Base-by-base conservation (phyloP, 2,888 invertebrate species). In the Rhimphoctona megacephalus region DNA sequence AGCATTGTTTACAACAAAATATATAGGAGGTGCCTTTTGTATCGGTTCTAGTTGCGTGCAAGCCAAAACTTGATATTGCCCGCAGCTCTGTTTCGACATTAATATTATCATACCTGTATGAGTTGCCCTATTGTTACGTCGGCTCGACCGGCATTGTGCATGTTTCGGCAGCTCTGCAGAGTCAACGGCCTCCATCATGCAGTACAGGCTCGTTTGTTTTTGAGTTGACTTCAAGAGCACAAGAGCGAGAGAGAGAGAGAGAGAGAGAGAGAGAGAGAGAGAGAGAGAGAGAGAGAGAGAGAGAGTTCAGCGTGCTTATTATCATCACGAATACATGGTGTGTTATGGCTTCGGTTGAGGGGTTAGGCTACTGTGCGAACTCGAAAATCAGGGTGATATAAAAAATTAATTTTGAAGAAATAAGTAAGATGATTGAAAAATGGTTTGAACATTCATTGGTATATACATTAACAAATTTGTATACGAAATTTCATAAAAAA, bases 31-130 rank as follows among this genome's bases (percentile, higher is more conserved):
- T 43, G 52, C 64, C 81, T 81, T 81, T 73, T 81, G 64, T 64
- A 52, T 57, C 33, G 36, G 46, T 66, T 52, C 81, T 81, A 73
- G 64, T 39, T 81, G 61, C 77, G 73, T 77, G 66, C 52, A 36
- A 78, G 46, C 52, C 57, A 78, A 70, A 25, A 46, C 74, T 72
- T 25, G 74, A 43, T 33, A 54, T 70, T 77, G 70, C 64, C 67
- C 73, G 49, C 52, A 14, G 66, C 61, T 61, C 78, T 67, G 54
- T 76, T 81, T 88, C 57, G 76, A 81, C 77, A 78, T 79, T 67
- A 81, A 83, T 85, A 88, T 88, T 85, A 88, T 87, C 85, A 87
- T 85, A 83, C 85, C 70, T 81, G 85, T 88, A 86, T 87, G 79
- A 83, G 69, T 52, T 72, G 69, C 57, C 33, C 86, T 81, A 88